Evolutionary conservation across 2,888 invertebrate genomes (phyloP).

Genomic region (Drosophila robusta): DNA sequence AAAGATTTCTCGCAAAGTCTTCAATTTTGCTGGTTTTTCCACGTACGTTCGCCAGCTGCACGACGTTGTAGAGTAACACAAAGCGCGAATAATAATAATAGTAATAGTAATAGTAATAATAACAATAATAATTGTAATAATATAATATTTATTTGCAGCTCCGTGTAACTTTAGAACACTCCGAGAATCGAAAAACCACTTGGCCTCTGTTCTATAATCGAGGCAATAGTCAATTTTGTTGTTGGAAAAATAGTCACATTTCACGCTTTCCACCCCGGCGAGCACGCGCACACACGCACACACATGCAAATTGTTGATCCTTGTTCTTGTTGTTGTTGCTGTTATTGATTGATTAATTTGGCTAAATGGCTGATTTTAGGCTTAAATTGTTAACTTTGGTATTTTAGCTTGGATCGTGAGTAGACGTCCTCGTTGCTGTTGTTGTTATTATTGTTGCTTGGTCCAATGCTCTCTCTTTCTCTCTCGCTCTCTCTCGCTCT

Average conservation of each 20-base stretch:
- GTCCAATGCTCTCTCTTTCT: slow-evolving; percentile 40
- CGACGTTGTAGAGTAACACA: slow-evolving; percentile 48
- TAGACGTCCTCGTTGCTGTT: slow-evolving; percentile 26
- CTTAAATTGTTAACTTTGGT: slow-evolving; percentile 75
- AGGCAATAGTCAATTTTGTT: slow-evolving; percentile 27
- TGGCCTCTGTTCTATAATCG: slow-evolving; percentile 4
- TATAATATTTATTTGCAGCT: not conserved
- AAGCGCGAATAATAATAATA: slow-evolving; percentile 19
- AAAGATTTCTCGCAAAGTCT: slow-evolving; percentile 85
- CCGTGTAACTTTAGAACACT: not conserved
- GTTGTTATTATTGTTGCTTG: slow-evolving; percentile 35
- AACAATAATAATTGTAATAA: not conserved
- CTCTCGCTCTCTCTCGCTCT: slow-evolving; percentile 19
- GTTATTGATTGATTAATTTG: slow-evolving; percentile 27
- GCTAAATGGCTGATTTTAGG: slow-evolving; percentile 43
- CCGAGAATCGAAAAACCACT: slow-evolving; percentile 31
- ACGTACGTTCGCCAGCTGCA: slow-evolving; percentile 76
- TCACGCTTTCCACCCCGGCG: slow-evolving; percentile 23
- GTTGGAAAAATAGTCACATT: slow-evolving; percentile 57
- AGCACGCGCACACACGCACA: slow-evolving; percentile 47
- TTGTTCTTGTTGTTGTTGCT: slow-evolving; percentile 11
- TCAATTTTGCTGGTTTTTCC: slow-evolving; percentile 85
- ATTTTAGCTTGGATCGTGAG: slow-evolving; percentile 59
- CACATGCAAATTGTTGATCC: slow-evolving; percentile 24
- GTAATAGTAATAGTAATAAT: slow-evolving; percentile 2